Percentiles rank a stretch among this genome's conserved stretches.
phyloP scores from a whole-genome alignment of 2,888 invertebrate species.

The Adela reaumurella region DNA sequence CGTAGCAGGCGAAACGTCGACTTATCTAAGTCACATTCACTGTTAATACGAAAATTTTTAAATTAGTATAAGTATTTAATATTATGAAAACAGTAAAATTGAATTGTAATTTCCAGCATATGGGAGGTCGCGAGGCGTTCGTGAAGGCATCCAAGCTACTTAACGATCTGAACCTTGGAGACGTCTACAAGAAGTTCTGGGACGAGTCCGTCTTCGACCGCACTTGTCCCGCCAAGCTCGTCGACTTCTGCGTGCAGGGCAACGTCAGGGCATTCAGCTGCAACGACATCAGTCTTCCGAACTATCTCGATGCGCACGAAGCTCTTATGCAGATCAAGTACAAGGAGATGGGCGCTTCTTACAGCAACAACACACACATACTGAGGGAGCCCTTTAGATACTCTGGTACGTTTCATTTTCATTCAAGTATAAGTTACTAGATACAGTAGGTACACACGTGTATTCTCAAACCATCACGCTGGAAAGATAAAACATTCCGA shows the following conservation, averaged over 20 bases:
- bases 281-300: slow-evolving; percentile 43
- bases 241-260: slow-evolving; percentile 46
- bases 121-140: slow-evolving; percentile 43
- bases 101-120: slow-evolving; percentile 27
- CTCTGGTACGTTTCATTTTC: slow-evolving; percentile 28
- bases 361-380: slow-evolving; percentile 46
- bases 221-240: slow-evolving; percentile 39
- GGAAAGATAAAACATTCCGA: too few relatives aligned
- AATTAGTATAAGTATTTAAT: too few relatives aligned
- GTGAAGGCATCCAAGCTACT: slow-evolving; percentile 44
- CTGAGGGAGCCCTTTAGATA: slow-evolving; percentile 42
- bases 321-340: slow-evolving; percentile 43
- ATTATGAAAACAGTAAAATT: too few relatives aligned
- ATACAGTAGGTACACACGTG: too few relatives aligned
- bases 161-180: slow-evolving; percentile 38
- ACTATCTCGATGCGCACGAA: slow-evolving; percentile 54
- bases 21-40: too few relatives aligned
- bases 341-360: slow-evolving; percentile 37
- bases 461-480: too few relatives aligned
- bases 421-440: too few relatives aligned
- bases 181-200: slow-evolving; percentile 40
- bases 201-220: slow-evolving; percentile 43
- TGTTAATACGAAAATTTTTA: too few relatives aligned
- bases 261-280: slow-evolving; percentile 45
- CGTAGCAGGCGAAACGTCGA: too few relatives aligned